Conservation (phyloP, 2,888 invertebrate genomes). For the Cremastobaeus sp. region DNA sequence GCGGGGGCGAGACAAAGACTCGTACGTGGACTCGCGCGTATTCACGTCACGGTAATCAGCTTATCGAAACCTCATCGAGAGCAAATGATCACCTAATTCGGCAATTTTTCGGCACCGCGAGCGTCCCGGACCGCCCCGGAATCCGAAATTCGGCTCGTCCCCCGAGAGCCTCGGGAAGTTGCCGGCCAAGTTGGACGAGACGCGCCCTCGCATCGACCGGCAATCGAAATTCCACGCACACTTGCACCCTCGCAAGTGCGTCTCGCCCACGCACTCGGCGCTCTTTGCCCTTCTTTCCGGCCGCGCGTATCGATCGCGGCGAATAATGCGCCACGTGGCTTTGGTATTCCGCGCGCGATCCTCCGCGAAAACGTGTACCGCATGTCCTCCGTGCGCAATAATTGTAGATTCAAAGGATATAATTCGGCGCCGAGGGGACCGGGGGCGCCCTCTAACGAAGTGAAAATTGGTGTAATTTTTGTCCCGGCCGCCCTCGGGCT, state of each 20-base stretch:
- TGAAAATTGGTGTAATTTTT: conserved; percentile 74
- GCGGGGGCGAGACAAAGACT: no score
- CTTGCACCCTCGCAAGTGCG: conserved; percentile 27
- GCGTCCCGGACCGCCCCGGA: background rate
- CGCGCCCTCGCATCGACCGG: background rate
- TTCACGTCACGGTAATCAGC: no score
- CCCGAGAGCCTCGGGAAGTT: background rate
- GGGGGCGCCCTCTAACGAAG: conserved; percentile 70
- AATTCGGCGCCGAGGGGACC: conserved; percentile 68
- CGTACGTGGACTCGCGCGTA: no score
- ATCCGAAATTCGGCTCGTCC: conserved; percentile 18
- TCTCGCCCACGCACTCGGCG: conserved; percentile 20
- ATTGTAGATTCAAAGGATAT: conserved; percentile 79
- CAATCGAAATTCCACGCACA: conserved; percentile 50
- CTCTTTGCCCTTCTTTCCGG: conserved; percentile 30
- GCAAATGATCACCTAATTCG: background rate
- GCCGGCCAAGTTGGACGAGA: background rate
- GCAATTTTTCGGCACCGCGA: background rate
- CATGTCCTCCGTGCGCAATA: conserved; percentile 73
- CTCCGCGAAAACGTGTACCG: conserved; percentile 75
- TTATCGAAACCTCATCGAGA: no score
- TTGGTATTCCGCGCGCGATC: conserved; percentile 77
- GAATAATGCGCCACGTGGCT: conserved; percentile 70
- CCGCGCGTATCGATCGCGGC: conserved; percentile 73
- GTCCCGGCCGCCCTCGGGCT: conserved; percentile 29